Evolutionary conservation across 2,888 invertebrate species (phyloP), one percentile per base, ranked within the genome.

Genomic region (Adelphocoris suturalis): DNA sequence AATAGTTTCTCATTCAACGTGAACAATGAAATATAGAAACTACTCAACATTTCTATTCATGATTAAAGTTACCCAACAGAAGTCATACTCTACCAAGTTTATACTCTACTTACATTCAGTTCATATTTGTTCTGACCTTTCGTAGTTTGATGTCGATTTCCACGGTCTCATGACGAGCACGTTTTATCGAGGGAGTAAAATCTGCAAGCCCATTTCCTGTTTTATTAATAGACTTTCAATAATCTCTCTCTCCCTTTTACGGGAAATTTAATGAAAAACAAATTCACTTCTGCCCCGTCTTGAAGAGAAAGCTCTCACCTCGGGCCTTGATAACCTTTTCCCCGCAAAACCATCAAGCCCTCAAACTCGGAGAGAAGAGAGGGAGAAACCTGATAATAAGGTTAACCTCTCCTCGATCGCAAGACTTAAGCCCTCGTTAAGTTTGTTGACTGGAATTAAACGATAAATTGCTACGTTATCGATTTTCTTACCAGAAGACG

Each of bases 401-500:
- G 85, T 85, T 85, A 85, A 61, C 85, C 85, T 85, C 85, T 85
- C 85, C 84, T 61, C 85, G 28, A 85, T 85, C 37, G n/a, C 37
- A 28, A 85, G 85, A 85, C 85, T 85, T 85, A 85, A 85, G 68
- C 57, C 85, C 85, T 57, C 61, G 85, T 61, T 61, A 85, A 61
- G 85, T 85, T 85, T 85, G 85, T 85, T 85, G 85, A 61, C 85
- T 85, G 85, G 85, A 85, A 85, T 85, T 85, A 85, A 61, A 61
- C 85, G 61, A 23, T 85, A 61, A 61, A 85, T 85, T 61, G 61
- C 85, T 14, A 14, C 61, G 28, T 85, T 61, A 85, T 85, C 61
- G 85, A 85, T 85, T 85, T 57, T 28, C 57, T 55, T 19, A 19
- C 75, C 12, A 68, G 19, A 80, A 37, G 78, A 78, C 52, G 61